These are phyloP conservation scores for Odobenus rosmarus DNA, from an alignment of 2,113 vertebrate species.

Conservation along the genomic window DNA sequence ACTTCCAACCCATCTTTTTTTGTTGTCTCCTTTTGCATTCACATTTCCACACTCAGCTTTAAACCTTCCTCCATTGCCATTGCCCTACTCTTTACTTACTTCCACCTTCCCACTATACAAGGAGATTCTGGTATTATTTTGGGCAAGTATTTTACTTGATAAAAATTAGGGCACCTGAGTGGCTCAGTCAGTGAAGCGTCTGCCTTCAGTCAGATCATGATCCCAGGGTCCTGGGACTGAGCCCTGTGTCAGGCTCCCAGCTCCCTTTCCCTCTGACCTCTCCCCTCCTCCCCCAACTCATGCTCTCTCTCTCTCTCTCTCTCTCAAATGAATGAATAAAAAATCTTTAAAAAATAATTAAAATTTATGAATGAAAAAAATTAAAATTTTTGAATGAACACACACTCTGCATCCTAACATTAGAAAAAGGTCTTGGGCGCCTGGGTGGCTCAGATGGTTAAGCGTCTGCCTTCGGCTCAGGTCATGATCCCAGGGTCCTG, in stretches of 20 bases:
- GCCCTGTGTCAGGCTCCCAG: neutral
- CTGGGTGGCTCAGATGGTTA: too few relatives aligned
- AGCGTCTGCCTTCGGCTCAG: too few relatives aligned
- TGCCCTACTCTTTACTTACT: rapidly evolving
- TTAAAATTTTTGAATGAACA: neutral
- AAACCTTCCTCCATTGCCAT: neutral
- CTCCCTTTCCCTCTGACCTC: neutral
- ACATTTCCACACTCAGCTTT: neutral
- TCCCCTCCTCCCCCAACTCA: neutral
- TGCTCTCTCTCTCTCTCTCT: neutral
- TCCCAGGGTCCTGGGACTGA: neutral
- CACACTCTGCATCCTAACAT: neutral
- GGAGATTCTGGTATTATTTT: neutral
- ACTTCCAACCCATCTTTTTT: neutral
- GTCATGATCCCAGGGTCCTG: too few relatives aligned
- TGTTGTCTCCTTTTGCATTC: neutral
- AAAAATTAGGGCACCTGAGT: neutral
- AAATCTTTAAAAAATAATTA: neutral
- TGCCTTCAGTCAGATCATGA: neutral
- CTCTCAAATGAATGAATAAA: neutral
- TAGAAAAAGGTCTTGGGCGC: neutral
- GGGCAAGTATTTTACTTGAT: neutral
- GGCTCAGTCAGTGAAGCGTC: neutral
- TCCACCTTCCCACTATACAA: neutral
- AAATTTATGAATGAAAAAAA: neutral